Base-by-base conservation (phyloP, 2,888 invertebrate species). In the Sesia bembeciformis region DNA sequence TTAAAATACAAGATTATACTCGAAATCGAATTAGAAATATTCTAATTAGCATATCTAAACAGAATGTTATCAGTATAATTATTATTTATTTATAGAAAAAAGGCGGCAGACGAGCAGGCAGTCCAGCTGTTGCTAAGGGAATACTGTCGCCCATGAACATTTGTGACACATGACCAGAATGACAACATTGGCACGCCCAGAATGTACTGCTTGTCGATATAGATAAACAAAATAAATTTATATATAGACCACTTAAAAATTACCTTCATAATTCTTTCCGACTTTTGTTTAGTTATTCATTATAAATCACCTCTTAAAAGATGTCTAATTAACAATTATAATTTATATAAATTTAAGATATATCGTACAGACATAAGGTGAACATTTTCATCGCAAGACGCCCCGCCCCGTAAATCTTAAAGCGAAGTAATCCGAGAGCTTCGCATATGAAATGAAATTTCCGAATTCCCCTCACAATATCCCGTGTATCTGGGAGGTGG, bases 371-470 rank as follows among this genome's bases (percentile, higher is more conserved):
- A 23, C 23, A 23, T 23, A 23, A 46, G 4, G 46, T 8, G 46
- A 6, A 46, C 6, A 7, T 46, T n/a, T 46, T 46, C 43, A 43
- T 43, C 46, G n/a, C 7, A 23, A 46, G 8, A 46, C 8, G n/a
- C 8, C 8, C 46, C 23, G n/a, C 4, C 8, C 46, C 46, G 46
- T 46, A 46, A 53, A 53, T 43, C 43, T 43, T 53, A 39, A 39
- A 40, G 38, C 42, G 43, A 5, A 3, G 6, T 51, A 51, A 51
- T 51, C 43, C 54, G 53, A 40, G 50, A 51, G 52, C 53, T 56
- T 53, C 49, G 53, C 53, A 56, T 53, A 56, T 53, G 53, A 53
- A 52, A 53, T 56, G 51, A 46, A 53, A 56, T 51, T 51, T 53
- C 43, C 53, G 43, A 46, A n/a, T 41, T 39, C 49, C 46, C 52